Evolutionary conservation across 2,113 vertebrate species (phyloP).

Genomic region (Xiphophorus maculatus): DNA sequence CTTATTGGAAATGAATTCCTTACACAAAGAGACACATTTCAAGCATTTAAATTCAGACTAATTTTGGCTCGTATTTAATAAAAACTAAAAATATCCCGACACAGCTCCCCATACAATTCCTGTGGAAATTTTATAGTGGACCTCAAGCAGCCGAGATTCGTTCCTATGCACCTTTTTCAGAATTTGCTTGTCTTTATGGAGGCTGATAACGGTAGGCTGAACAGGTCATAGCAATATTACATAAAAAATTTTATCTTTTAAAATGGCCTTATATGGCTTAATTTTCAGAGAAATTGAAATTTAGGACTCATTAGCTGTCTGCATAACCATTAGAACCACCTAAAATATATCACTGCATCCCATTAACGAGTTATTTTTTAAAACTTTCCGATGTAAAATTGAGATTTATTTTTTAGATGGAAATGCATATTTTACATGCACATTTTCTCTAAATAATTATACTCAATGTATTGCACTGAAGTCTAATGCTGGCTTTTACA

Average conservation of each 20-base stretch:
- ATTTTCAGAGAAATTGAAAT: not conserved
- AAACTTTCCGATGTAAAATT: too few relatives aligned
- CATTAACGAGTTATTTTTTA: too few relatives aligned
- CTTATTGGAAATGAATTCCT: too few relatives aligned
- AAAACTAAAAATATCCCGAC: not conserved
- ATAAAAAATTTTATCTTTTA: not conserved
- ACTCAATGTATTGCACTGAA: too few relatives aligned
- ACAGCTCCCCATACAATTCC: not conserved
- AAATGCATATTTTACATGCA: too few relatives aligned
- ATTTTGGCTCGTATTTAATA: too few relatives aligned
- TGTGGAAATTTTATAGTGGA: not conserved
- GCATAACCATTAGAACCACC: not conserved
- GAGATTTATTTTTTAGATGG: too few relatives aligned
- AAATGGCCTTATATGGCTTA: not conserved
- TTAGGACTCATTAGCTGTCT: not conserved
- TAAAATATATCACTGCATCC: not conserved
- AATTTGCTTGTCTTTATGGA: not conserved
- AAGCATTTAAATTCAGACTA: too few relatives aligned
- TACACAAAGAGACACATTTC: too few relatives aligned
- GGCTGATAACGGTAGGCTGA: not conserved
- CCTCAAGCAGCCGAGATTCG: not conserved
- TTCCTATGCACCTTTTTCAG: not conserved
- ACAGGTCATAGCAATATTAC: too few relatives aligned
- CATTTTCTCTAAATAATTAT: too few relatives aligned
- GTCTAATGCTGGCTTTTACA: too few relatives aligned